phyloP scores from a whole-genome alignment of 2,888 invertebrate species.

The Nomada goodeniana region DNA sequence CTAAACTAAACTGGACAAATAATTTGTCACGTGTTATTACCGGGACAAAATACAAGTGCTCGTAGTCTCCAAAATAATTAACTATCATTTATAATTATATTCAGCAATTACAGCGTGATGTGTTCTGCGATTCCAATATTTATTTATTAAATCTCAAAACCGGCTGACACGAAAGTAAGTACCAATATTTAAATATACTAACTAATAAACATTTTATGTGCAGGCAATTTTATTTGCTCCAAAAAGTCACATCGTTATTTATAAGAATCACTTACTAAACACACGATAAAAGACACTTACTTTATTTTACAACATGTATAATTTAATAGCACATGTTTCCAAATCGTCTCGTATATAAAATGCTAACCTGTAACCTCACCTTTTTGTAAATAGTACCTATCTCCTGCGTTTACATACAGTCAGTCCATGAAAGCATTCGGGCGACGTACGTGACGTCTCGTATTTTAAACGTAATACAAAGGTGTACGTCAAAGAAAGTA shows the following conservation, averaged over 20 bases:
- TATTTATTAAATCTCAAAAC: background rate
- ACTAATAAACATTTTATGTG: background rate
- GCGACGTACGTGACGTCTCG: background rate
- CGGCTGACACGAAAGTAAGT: slow-evolving; percentile 27
- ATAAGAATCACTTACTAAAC: background rate
- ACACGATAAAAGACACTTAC: background rate
- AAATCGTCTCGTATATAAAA: background rate
- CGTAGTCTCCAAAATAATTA: slow-evolving; percentile 30
- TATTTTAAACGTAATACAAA: slow-evolving; percentile 1
- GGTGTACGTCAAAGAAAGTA: background rate
- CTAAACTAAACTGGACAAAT: background rate
- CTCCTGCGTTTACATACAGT: background rate
- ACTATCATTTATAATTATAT: slow-evolving; percentile 5
- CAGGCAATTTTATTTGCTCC: slow-evolving; percentile 8
- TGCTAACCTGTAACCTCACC: slow-evolving; percentile 28
- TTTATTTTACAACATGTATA: background rate
- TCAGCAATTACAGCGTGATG: slow-evolving; percentile 5
- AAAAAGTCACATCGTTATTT: background rate
- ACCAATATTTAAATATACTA: slow-evolving; percentile 2
- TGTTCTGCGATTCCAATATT: slow-evolving; percentile 4
- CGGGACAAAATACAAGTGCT: slow-evolving; percentile 25
- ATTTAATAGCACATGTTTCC: background rate
- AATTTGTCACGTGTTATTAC: slow-evolving; percentile 44
- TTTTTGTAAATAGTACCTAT: background rate
- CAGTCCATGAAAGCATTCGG: background rate